Conservation (phyloP, 2,888 invertebrate species). For the Clunio marinus region DNA sequence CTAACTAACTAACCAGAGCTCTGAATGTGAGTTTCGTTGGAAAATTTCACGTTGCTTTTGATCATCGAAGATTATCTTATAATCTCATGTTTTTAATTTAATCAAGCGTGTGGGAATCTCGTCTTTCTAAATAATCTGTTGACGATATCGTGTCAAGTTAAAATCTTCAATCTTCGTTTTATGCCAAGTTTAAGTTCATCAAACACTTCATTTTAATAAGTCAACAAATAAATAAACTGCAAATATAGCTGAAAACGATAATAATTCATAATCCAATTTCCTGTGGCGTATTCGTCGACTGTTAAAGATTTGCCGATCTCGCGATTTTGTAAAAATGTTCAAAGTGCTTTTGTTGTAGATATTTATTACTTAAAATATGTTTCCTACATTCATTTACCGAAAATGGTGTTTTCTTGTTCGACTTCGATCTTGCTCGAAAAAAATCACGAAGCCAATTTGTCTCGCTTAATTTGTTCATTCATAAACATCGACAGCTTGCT, state of each 20-base stretch:
- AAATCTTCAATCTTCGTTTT: too few relatives aligned
- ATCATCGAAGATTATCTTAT: too few relatives aligned
- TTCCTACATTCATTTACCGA: too few relatives aligned
- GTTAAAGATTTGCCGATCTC: conserved; percentile 6
- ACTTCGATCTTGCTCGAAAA: too few relatives aligned
- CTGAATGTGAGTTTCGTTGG: too few relatives aligned
- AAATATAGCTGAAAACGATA: neutral
- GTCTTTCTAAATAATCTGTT: too few relatives aligned
- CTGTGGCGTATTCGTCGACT: neutral
- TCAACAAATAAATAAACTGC: conserved; percentile 1
- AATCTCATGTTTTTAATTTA: too few relatives aligned
- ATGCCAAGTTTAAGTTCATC: conserved; percentile 6
- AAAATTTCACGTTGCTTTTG: too few relatives aligned
- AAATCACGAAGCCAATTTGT: conserved; percentile 1
- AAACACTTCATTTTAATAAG: neutral
- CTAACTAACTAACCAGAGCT: too few relatives aligned
- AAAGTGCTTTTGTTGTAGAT: neutral
- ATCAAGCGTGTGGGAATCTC: conserved; percentile 3
- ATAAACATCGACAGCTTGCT: conserved; percentile 3
- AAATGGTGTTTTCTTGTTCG: neutral
- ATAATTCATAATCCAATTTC: conserved; percentile 2
- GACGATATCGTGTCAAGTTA: too few relatives aligned
- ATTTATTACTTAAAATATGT: too few relatives aligned
- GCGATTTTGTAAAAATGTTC: neutral
- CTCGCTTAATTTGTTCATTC: conserved; percentile 1